Evolutionary conservation across 2,113 vertebrate species (phyloP).

Genomic region (Romanogobio albipinnatus): DNA sequence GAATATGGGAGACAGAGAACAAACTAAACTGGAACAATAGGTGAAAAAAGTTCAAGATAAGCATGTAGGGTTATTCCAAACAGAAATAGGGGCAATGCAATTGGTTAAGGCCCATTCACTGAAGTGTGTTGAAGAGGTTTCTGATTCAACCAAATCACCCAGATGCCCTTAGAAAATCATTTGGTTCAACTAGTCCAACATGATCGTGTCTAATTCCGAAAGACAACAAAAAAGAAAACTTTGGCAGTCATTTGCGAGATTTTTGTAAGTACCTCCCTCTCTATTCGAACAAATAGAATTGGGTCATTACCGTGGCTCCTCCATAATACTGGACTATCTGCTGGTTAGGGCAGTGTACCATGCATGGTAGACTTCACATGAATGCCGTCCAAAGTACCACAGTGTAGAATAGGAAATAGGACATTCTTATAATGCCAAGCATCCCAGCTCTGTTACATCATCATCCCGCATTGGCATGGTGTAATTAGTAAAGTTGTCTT

Average conservation of each 20-base stretch:
- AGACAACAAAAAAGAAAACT: conserved; percentile 14
- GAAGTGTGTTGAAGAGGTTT: conserved; percentile 1
- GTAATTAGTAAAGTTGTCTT: conserved; percentile 76
- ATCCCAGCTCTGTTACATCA: conserved; percentile 79
- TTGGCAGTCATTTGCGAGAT: conserved; percentile 18
- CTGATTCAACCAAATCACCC: not conserved
- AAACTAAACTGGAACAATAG: not conserved
- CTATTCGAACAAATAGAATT: conserved; percentile 46
- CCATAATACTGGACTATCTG: conserved; percentile 51
- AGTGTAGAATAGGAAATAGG: conserved; percentile 72
- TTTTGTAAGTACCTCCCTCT: not conserved
- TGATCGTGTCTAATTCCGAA: not conserved
- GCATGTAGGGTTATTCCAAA: not conserved
- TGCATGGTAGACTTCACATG: conserved; percentile 77
- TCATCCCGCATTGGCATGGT: conserved; percentile 63
- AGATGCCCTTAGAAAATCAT: not conserved
- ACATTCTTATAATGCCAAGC: conserved; percentile 80
- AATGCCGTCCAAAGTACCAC: conserved; percentile 71
- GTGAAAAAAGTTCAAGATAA: conserved; percentile 28
- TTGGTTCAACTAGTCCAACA: conserved; percentile 1
- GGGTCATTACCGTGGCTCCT: conserved; percentile 56
- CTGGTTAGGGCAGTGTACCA: conserved; percentile 59
- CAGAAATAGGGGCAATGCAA: not conserved
- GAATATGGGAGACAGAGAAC: not conserved
- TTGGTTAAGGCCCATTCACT: not conserved